Conservation (phyloP, 2,888 invertebrate genomes). For the Agonopterix alstromeriana region DNA sequence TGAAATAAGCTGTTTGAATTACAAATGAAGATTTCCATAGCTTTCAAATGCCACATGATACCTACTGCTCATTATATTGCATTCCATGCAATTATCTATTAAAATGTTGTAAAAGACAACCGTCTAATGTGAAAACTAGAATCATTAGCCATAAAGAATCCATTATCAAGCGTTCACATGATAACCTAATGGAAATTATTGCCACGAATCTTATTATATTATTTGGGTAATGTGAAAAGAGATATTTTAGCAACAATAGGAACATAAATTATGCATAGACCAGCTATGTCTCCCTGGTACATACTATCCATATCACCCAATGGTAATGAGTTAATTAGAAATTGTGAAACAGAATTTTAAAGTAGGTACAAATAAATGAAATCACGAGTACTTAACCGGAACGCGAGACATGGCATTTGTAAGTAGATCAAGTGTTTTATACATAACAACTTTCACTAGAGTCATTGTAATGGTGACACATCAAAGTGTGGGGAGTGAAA, state of each 20-base stretch:
- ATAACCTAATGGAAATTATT: slow-evolving; percentile 1
- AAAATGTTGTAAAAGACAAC: slow-evolving; percentile 10
- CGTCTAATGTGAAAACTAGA: slow-evolving; percentile 14
- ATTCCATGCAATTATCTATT: slow-evolving; percentile 16
- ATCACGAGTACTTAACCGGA: slow-evolving; percentile 76
- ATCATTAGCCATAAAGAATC: slow-evolving; percentile 6
- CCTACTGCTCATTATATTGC: slow-evolving; percentile 12
- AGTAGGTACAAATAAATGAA: slow-evolving; percentile 75
- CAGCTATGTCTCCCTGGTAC: slow-evolving; percentile 13
- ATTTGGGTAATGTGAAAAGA: background rate
- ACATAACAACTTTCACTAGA: slow-evolving; percentile 77
- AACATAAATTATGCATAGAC: slow-evolving; percentile 27
- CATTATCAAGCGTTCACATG: background rate
- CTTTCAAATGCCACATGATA: slow-evolving; percentile 14
- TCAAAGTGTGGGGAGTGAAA: slow-evolving; percentile 75
- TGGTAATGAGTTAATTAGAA: slow-evolving; percentile 71
- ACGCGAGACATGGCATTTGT: slow-evolving; percentile 77
- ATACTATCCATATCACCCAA: slow-evolving; percentile 45
- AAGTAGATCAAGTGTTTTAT: slow-evolving; percentile 77
- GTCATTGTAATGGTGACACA: slow-evolving; percentile 78
- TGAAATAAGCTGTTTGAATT: slow-evolving; percentile 18
- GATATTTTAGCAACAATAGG: slow-evolving; percentile 15
- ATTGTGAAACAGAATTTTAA: slow-evolving; percentile 74
- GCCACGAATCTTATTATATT: background rate
- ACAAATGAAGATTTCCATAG: slow-evolving; percentile 18